Base-by-base conservation (phyloP, 1,140 invertebrate species). In the Musca vetustissima region DNA sequence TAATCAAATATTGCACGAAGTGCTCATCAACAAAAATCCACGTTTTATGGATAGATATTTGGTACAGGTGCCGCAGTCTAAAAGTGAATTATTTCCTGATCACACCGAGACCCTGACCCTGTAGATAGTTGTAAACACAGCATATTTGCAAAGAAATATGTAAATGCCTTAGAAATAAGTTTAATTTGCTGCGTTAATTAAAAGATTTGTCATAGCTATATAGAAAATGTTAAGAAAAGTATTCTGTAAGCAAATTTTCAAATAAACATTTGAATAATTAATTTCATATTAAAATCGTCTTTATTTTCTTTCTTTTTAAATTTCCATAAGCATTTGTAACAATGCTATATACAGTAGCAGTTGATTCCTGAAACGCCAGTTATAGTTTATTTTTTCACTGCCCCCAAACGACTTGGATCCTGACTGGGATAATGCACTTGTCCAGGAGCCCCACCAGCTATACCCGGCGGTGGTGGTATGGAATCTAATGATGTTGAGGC, bases 351-450 rank as follows among this genome's bases (percentile, higher is more conserved):
- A 61, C 28, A 61, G 36, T n/a, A n/a, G n/a, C n/a, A 61, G 36
- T n/a, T 13, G 9, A 36, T 61, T 61, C 14, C 15, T 36, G 0
- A 13, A 61, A 43, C 6, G 13, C 6, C 13, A 43, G 36, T 11
- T 43, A 43, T 2, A 43, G 4, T 11, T 69, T 64, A 75, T 48
- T 81, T 81, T 17, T 81, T 81, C 0, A 77, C 68, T 11, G 90
- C 88, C 0, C 96, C 95, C 85, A 98, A 90, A 69, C 95, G 87
- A 19, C 91, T 90, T 8, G 95, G 95, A 87, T 98, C 95, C 79
- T 97, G 95, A 76, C 94, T 96, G 2, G 95, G 95, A 86, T 98
- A 98, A 83, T 97, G 94, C 50, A 97, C 90, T 65, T 78, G 78
- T 4, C 78, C 78, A 17, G 78, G 76, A 22, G 47, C 59, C 4